Base-by-base conservation (phyloP, 2,113 vertebrate species). In the Setophaga coronata region DNA sequence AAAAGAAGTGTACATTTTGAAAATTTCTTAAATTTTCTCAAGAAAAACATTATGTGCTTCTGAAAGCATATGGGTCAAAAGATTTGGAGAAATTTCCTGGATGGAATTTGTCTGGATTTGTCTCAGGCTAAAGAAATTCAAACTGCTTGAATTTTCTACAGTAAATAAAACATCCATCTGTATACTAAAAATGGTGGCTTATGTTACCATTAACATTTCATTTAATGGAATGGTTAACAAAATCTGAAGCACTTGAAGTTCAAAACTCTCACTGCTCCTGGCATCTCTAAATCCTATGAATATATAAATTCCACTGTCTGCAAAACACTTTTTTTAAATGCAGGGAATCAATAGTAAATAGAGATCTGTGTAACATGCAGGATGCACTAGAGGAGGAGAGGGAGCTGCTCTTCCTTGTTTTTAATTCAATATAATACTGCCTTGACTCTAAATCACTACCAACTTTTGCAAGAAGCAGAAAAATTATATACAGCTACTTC, bases 301-400 rank as follows among this genome's bases (percentile, higher is more conserved):
- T 64, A 76, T 29, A 57, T 8, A 65, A 76, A 83, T 33, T 57
- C 16, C 8, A 38, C 14, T 16, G 10, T 57, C 61, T 73, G 4
- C 3, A 18, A n/a, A 89, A 34, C 0, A 0, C 0, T 58, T 89
- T 11, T 74, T 72, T 43, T 16, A 21, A 53, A 72, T 43, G 51
- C 33, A 65, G 14, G 43, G 34, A 79, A 79, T 29, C 2, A 58
- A 45, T 11, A 62, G 4, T 56, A 26, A 66, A n/a, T 33, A 74
- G 13, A 31, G n/a, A 73, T 9, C 29, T n/a, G 29, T 13, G 8
- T 21, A 71, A 42, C 2, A 15, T 28, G 12, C 9, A 69, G 31
- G 24, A 57, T 53, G 12, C 6, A 20, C 45, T 66, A 40, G 9
- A 53, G 10, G 14, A 79, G 45, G 61, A 71, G 13, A 42, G 17